phyloP scores from a whole-genome alignment of 1,140 invertebrate species.

The Monochamus saltuarius region DNA sequence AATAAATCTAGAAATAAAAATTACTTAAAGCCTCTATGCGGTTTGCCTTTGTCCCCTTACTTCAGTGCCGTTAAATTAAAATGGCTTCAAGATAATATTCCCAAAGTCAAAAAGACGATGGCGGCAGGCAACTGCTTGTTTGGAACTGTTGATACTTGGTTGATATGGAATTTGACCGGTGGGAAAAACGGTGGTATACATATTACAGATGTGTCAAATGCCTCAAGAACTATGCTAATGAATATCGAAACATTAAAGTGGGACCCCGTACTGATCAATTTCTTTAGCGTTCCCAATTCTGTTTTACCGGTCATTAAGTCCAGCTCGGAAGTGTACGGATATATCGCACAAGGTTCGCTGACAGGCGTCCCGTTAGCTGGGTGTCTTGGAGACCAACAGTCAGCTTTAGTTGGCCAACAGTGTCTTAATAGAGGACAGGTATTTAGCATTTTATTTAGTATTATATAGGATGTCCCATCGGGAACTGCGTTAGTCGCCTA shows the following conservation, averaged over 20 bases:
- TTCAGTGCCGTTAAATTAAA: slow-evolving; percentile 92
- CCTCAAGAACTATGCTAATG: slow-evolving; percentile 96
- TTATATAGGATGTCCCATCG: no score
- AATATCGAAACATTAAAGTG: slow-evolving; percentile 90
- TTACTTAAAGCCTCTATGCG: slow-evolving; percentile 76
- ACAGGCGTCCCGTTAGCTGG: slow-evolving; percentile 86
- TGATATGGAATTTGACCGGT: slow-evolving; percentile 95
- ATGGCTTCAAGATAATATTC: slow-evolving; percentile 90
- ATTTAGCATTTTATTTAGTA: not conserved
- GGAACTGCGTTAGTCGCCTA: no score
- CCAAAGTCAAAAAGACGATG: slow-evolving; percentile 70
- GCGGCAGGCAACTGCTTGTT: slow-evolving; percentile 75
- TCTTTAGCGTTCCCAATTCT: slow-evolving; percentile 80
- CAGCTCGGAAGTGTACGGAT: slow-evolving; percentile 87
- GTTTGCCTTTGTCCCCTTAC: slow-evolving; percentile 93
- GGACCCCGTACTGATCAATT: slow-evolving; percentile 83
- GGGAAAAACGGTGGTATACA: slow-evolving; percentile 72
- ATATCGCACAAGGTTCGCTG: slow-evolving; percentile 65
- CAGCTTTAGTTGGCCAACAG: slow-evolving; percentile 91
- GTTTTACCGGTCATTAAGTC: slow-evolving; percentile 86
- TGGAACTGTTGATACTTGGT: slow-evolving; percentile 96
- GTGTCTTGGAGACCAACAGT: slow-evolving; percentile 90
- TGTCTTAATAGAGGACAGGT: slow-evolving; percentile 82
- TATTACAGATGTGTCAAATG: slow-evolving; percentile 96
- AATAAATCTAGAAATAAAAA: slow-evolving; percentile 69